These are phyloP conservation scores for Tipula confusa DNA, from an alignment of 2,888 invertebrate genomes.

Conservation along the genomic window DNA sequence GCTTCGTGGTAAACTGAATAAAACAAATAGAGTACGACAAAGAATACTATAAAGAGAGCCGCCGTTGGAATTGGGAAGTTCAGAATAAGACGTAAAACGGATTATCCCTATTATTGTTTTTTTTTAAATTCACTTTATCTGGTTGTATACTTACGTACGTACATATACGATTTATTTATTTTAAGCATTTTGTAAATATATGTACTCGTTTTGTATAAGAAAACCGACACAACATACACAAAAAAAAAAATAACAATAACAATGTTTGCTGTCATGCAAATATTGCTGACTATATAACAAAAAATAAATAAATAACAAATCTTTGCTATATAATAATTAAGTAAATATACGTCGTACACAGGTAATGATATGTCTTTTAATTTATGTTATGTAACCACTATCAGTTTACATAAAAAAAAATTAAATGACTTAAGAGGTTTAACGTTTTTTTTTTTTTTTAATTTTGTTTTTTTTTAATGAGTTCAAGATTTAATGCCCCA, in stretches of 20 bases:
- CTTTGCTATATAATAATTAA: neutral
- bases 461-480: neutral
- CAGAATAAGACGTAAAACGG: too few relatives aligned
- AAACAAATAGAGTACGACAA: too few relatives aligned
- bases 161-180: neutral
- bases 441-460: neutral
- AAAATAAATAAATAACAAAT: too few relatives aligned
- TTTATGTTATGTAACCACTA: neutral
- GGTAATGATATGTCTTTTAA: neutral
- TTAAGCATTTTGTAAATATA: neutral
- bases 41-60: too few relatives aligned
- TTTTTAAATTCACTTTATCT: too few relatives aligned
- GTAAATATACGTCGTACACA: neutral
- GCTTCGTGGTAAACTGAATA: too few relatives aligned
- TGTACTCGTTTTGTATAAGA: neutral
- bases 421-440: neutral
- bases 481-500: neutral
- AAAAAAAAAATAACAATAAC: neutral
- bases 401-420: neutral
- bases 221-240: neutral
- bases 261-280: constrained; percentile 25
- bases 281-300: neutral
- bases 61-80: too few relatives aligned
- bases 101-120: too few relatives aligned
- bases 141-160: too few relatives aligned